Base-by-base conservation (phyloP, 2,113 vertebrate genomes). In the Fregetta grallaria region DNA sequence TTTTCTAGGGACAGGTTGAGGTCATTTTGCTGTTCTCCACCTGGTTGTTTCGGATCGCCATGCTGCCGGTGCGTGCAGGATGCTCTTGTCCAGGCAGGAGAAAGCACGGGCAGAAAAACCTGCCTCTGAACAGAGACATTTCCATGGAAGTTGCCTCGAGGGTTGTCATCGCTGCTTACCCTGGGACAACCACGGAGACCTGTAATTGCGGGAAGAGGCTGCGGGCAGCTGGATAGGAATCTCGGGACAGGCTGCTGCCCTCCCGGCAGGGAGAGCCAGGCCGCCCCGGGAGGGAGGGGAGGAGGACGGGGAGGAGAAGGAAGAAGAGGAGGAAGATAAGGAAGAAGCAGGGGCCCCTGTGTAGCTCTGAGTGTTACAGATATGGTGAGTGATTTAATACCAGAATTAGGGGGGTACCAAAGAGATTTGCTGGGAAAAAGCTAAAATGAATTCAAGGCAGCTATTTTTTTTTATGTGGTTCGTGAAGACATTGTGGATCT, bases 141-240 rank as follows among this genome's bases (percentile, higher is more conserved):
- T 93, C 86, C 72, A 30, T 94, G 86, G 74, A 75, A 68, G 74
- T 52, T 78, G 88, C 94, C 94, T 90, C 21, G 4, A 81, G 92
- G 80, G 86, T 50, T 92, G 86, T 87, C 88, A 65, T 78, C 65
- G 86, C 61, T 16, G 9, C 86, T 52, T 52, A 70, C 63, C 45
- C 89, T 81, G 91, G 80, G 94, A 70, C 91, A 84, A 68, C 76
- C 1, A 0, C 9, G 2, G 68, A 86, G 89, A 29, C 83, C 89
- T 94, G 32, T 97, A 97, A 96, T 96, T 95, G 92, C 4, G 9
- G 93, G 95, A 91, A 95, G 91, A 97, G 91, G 87, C 89, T 47
- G 75, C 14, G 6, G 92, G 76, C 1, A 13, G 80, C 71, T 16
- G 7, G 66, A 75, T 92, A 45, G 71, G 65, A 47, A 91, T 73